Base-by-base conservation (phyloP, 1,140 invertebrate genomes). In the Maconellicoccus hirsutus region DNA sequence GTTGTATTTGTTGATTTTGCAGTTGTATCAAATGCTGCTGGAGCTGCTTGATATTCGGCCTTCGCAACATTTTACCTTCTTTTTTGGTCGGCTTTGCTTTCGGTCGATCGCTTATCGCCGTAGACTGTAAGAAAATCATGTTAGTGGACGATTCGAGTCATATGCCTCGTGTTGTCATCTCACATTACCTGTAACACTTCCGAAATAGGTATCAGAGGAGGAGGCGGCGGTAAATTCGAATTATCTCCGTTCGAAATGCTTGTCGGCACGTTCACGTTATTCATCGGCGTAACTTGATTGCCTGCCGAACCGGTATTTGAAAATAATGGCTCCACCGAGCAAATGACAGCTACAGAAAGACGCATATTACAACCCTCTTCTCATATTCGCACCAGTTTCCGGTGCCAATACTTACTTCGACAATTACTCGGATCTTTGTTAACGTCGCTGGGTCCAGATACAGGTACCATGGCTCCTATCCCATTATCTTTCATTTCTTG, bases 71-170 rank as follows among this genome's bases (percentile, higher is more conserved):
- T 75, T 70, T 73, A 73, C 61, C 69, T 87, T 77, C 89, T 90
- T 78, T 90, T 90, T 29, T 87, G 87, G 87, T 86, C 8, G 87
- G 86, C 78, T 90, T 90, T 0, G 85, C 88, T 72, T 91, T 91
- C 33, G 89, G 89, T 74, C 89, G 82, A 81, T 91, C 89, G 78
- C 87, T 88, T 52, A 90, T 89, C 71, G 88, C 87, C 66, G 88
- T 90, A 77, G 84, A 86, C 79, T 88, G 82, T 33, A 82, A 76
- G n/a, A 69, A 69, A 70, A 19, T 27, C 10, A 33, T 10, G 70
- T n/a, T n/a, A n/a, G n/a, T n/a, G n/a, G n/a, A n/a, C n/a, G n/a
- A n/a, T n/a, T n/a, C n/a, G n/a, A n/a, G n/a, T n/a, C n/a, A n/a
- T n/a, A n/a, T n/a, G n/a, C n/a, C n/a, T n/a, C n/a, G n/a, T n/a